These are phyloP conservation scores for Lepeophtheirus nordmannii DNA, from an alignment of 2,888 invertebrate genomes.

Conservation along the genomic window DNA sequence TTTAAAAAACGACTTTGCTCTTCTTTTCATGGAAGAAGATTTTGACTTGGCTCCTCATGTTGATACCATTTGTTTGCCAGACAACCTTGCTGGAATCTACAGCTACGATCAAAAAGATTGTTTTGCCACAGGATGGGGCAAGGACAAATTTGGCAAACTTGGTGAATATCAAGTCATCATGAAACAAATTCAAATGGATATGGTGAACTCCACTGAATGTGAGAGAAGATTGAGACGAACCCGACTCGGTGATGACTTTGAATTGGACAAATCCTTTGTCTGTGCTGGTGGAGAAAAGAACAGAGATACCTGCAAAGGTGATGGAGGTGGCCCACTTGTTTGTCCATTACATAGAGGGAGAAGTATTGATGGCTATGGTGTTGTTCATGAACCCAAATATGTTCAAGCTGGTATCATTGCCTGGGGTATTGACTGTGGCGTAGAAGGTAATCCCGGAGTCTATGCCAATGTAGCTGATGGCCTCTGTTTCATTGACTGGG, in stretches of 20 bases:
- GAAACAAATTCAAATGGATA: constrained; percentile 56
- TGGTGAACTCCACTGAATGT: constrained; percentile 44
- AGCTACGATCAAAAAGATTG: constrained; percentile 43
- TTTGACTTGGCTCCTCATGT: constrained; percentile 51
- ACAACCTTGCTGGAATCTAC: constrained; percentile 31
- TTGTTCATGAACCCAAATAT: constrained; percentile 30
- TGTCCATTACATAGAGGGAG: constrained; percentile 40
- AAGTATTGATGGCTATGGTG: constrained; percentile 25
- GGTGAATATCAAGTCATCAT: constrained; percentile 54
- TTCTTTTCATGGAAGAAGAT: constrained; percentile 48
- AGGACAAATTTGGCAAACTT: constrained; percentile 47
- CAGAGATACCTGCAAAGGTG: constrained; percentile 52
- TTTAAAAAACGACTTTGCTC: constrained; percentile 50
- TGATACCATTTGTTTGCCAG: constrained; percentile 51
- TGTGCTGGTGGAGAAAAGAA: constrained; percentile 61
- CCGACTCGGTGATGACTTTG: constrained; percentile 49
- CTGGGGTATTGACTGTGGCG: constrained; percentile 78
- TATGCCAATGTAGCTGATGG: constrained; percentile 55
- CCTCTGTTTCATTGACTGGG: constrained; percentile 51
- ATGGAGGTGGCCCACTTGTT: constrained; percentile 28
- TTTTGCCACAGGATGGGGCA: constrained; percentile 60
- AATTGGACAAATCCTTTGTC: constrained; percentile 51
- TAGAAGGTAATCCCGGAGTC: constrained; percentile 54
- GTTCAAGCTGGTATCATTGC: constrained; percentile 65
- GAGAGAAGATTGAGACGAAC: constrained; percentile 47